A percentile compares a stretch with the other conserved stretches of the same genome.
These are phyloP conservation scores for Stegastes partitus DNA, from an alignment of 2,113 vertebrate species.

Conservation along the genomic window DNA sequence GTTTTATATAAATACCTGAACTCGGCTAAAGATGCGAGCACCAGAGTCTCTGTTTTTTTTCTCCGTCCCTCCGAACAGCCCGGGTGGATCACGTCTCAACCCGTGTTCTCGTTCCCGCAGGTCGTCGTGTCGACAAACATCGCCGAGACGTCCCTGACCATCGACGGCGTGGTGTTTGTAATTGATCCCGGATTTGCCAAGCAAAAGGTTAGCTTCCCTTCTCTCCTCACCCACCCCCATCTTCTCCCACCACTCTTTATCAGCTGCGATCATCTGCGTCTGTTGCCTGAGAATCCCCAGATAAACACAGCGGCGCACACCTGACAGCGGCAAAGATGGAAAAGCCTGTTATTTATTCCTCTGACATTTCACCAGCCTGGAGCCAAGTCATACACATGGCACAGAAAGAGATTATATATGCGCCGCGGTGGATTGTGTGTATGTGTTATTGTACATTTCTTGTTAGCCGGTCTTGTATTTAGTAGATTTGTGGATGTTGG, in stretches of 20 bases:
- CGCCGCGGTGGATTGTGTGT: conserved; percentile 36
- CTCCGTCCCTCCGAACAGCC: conserved; percentile 3
- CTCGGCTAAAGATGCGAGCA: too few relatives aligned
- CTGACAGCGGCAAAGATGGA: conserved; percentile 81
- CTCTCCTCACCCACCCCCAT: conserved; percentile 12
- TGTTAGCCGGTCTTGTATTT: conserved; percentile 26
- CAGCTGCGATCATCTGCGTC: conserved; percentile 77
- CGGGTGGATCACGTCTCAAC: conserved; percentile 36
- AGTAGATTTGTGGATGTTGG: conserved; percentile 7
- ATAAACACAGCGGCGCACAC: conserved; percentile 77
- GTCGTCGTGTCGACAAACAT: conserved; percentile 98
- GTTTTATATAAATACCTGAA: too few relatives aligned
- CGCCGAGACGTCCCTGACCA: conserved; percentile 97
- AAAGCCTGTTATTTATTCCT: conserved; percentile 82
- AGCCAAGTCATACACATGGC: conserved; percentile 74
- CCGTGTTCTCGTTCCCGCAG: conserved; percentile 79
- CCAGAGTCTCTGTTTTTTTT: background rate
- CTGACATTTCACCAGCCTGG: conserved; percentile 82
- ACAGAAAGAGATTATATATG: conserved; percentile 69
- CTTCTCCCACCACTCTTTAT: conserved; percentile 68
- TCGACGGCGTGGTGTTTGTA: conserved; percentile 97
- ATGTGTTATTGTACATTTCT: conserved; percentile 27
- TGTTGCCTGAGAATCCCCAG: conserved; percentile 81
- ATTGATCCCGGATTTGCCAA: conserved; percentile 99
- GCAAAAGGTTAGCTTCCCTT: conserved; percentile 90